These are phyloP conservation scores for Venusia cambrica DNA, from an alignment of 2,888 invertebrate genomes.

Conservation along the genomic window DNA sequence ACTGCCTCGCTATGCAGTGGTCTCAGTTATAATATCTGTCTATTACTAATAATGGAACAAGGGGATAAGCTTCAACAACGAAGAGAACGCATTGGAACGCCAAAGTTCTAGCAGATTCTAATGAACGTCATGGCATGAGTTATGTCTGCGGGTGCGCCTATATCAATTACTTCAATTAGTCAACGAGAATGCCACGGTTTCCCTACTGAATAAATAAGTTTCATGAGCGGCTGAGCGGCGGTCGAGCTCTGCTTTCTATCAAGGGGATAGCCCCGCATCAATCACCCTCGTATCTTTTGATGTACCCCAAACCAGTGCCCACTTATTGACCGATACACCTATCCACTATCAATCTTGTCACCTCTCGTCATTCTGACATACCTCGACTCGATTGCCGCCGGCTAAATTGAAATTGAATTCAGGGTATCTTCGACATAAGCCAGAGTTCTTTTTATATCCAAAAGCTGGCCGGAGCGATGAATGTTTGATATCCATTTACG, in stretches of 20 bases:
- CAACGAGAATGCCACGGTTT: constrained; percentile 36
- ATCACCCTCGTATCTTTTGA: constrained; percentile 65
- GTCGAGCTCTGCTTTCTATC: constrained; percentile 55
- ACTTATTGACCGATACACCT: constrained; percentile 45
- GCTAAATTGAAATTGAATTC: constrained; percentile 44
- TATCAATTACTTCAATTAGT: constrained; percentile 27
- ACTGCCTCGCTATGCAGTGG: too few relatives aligned
- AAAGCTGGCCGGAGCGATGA: constrained; percentile 23
- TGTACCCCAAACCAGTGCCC: constrained; percentile 47
- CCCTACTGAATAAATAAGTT: constrained; percentile 46
- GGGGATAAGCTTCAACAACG: constrained; percentile 7
- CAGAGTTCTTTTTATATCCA: constrained; percentile 27
- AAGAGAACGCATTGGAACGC: constrained; percentile 7
- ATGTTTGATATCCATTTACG: constrained; percentile 32
- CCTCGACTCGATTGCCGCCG: constrained; percentile 48
- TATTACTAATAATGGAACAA: background rate
- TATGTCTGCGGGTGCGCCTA: constrained; percentile 12
- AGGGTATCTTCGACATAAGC: constrained; percentile 28
- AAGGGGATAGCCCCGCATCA: constrained; percentile 49
- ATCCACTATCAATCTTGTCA: constrained; percentile 65
- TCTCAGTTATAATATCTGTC: too few relatives aligned
- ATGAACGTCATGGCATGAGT: constrained; percentile 17
- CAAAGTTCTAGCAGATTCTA: constrained; percentile 10
- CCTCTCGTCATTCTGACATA: constrained; percentile 48
- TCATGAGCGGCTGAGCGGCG: constrained; percentile 39